Conservation (phyloP, 2,113 vertebrate genomes). For the Dromaius novaehollandiae region DNA sequence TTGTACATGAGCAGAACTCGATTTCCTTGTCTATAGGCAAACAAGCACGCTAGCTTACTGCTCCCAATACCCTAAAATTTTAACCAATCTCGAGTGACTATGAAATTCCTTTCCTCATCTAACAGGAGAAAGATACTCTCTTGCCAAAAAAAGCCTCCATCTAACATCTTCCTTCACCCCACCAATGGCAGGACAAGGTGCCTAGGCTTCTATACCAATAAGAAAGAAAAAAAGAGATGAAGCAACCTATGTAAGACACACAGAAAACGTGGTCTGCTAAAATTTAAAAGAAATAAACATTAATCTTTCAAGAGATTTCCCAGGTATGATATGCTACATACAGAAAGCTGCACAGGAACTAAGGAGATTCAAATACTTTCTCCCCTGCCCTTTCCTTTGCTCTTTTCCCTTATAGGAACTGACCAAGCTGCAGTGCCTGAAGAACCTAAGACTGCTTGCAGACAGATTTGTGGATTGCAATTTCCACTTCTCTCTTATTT, state of each 20-base stretch:
- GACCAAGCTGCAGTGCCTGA: fast-evolving
- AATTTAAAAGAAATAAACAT: background rate
- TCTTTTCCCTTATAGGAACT: fast-evolving
- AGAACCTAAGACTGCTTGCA: background rate
- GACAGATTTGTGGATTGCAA: background rate
- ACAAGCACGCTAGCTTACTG: background rate
- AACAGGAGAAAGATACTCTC: background rate
- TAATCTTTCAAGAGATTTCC: background rate
- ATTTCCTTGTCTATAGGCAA: background rate
- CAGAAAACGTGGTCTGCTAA: background rate
- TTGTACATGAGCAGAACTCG: background rate
- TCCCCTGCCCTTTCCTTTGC: no score
- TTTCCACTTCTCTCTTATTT: background rate
- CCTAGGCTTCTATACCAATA: background rate
- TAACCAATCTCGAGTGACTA: background rate
- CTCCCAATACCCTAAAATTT: background rate
- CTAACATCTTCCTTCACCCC: background rate
- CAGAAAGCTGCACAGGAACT: background rate
- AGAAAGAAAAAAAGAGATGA: background rate
- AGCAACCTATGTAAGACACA: background rate
- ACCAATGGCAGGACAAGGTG: no score
- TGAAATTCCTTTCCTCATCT: background rate
- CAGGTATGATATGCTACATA: background rate
- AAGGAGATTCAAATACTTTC: background rate
- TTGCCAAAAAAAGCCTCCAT: background rate